Base-by-base conservation (phyloP, 1,140 invertebrate species). In the Bombus haemorrhoidalis region DNA sequence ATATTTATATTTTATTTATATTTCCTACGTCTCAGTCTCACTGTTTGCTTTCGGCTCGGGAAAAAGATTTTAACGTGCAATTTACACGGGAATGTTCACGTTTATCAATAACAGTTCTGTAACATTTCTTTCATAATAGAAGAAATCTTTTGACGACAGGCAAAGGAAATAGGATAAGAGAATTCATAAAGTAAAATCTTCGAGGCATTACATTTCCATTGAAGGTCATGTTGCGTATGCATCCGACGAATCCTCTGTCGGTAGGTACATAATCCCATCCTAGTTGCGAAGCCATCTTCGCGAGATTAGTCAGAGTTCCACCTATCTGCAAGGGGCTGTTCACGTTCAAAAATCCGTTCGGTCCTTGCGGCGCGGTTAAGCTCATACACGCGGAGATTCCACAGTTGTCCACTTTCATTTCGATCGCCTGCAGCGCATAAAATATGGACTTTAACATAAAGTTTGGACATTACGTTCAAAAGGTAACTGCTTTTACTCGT, bases 241-340 rank as follows among this genome's bases (percentile, higher is more conserved):
- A 99, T 1, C 98, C 98, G 71, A 96, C 95, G 92, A 98, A 99
- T 83, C 96, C 96, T 80, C 95, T 95, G 37, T 95, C 95, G 2
- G 96, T 96, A 3, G 98, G 98, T 39, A 96, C 94, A 91, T 96
- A 94, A 68, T 95, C 95, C 97, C 97, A 97, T 83, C 96, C 96
- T 86, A 96, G 96, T 12, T 95, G 93, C 1, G 94, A 92, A 3
- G 96, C 96, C 4, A 98, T 94, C 34, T 95, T 92, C 4, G 94
- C 92, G 6, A 97, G 93, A 89, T 98, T 96, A 47, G 96, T 95
- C 62, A 96, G 96, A 1, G 97, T 96, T 18, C 98, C 98, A 32
- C 98, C 98, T 15, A 99, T 87, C 95, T 99, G 98, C 32, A 99
- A 95, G 1, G 98, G 98, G 1, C 97, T 97, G 93, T 99, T 98